Evolutionary conservation across 2,113 vertebrate genomes (phyloP).

Genomic region (Rhipidura dahli): DNA sequence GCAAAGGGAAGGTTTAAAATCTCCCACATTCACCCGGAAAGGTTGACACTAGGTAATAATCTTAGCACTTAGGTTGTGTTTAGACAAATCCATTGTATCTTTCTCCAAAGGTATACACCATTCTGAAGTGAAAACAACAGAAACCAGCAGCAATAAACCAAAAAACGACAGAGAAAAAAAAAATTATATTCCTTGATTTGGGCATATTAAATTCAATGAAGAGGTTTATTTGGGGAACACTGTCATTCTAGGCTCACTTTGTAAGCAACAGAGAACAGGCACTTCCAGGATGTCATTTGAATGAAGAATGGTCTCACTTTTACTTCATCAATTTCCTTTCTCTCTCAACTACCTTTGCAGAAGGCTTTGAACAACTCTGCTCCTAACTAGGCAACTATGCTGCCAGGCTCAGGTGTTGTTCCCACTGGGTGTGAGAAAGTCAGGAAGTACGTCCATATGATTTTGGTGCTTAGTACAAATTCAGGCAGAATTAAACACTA

Average conservation of each 20-base stretch:
- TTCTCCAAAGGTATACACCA: not conserved
- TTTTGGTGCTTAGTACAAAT: slow-evolving; percentile 12
- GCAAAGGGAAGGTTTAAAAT: not conserved
- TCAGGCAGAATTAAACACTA: not conserved
- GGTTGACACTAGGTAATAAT: not conserved
- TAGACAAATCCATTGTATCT: not conserved
- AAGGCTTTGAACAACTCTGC: not conserved
- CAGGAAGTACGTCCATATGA: not conserved
- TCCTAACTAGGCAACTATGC: not conserved
- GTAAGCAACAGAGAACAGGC: not conserved
- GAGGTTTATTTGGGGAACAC: not conserved
- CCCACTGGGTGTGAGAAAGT: not conserved
- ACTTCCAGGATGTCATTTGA: not conserved
- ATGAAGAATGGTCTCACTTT: not conserved
- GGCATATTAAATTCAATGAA: not conserved
- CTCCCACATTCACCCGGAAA: not conserved
- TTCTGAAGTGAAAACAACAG: not conserved
- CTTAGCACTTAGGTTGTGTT: not conserved
- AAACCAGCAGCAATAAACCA: not conserved
- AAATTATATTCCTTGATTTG: not conserved
- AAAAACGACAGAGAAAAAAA: not conserved
- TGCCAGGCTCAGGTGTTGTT: not conserved
- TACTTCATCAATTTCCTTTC: not conserved
- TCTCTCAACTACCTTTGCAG: not conserved
- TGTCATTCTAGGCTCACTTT: not conserved